Percentiles rank a stretch among this genome's conserved stretches.
Conservation (phyloP, 2,113 vertebrate species). For the Carassius auratus region DNA sequence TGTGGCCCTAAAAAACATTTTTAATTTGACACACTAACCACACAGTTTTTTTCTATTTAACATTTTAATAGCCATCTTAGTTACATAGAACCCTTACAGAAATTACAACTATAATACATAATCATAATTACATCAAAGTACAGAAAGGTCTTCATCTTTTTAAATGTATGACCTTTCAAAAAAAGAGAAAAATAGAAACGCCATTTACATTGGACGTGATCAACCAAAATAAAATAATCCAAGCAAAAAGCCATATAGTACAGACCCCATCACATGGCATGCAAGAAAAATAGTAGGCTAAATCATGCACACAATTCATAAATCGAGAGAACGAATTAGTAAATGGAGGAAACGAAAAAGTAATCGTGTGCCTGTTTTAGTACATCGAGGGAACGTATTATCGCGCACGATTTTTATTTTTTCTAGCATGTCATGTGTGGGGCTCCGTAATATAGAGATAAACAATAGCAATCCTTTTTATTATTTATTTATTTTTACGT, state of each 20-base stretch:
- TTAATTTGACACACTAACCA: not conserved
- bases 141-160: slow-evolving; percentile 41
- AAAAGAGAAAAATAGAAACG: slow-evolving; percentile 52
- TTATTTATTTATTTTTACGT: not conserved
- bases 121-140: slow-evolving; percentile 55
- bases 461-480: not conserved
- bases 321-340: too few relatives aligned
- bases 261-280: too few relatives aligned
- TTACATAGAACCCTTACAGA: slow-evolving; percentile 79
- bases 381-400: too few relatives aligned
- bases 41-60: not conserved
- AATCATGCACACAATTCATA: too few relatives aligned
- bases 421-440: too few relatives aligned
- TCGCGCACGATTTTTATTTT: too few relatives aligned
- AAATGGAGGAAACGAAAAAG: too few relatives aligned
- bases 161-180: slow-evolving; percentile 23
- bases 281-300: too few relatives aligned
- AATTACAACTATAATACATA: slow-evolving; percentile 62
- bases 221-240: slow-evolving; percentile 9
- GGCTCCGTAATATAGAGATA: not conserved
- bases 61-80: slow-evolving; percentile 62
- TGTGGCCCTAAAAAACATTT: not conserved
- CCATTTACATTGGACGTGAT: slow-evolving; percentile 52
- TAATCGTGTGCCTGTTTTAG: too few relatives aligned
- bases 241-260: not conserved